Evolutionary conservation across 2,797 vertebrate species (phyloP), one percentile per base, ranked within the genome.

Genomic region (Cossypha caffra): DNA sequence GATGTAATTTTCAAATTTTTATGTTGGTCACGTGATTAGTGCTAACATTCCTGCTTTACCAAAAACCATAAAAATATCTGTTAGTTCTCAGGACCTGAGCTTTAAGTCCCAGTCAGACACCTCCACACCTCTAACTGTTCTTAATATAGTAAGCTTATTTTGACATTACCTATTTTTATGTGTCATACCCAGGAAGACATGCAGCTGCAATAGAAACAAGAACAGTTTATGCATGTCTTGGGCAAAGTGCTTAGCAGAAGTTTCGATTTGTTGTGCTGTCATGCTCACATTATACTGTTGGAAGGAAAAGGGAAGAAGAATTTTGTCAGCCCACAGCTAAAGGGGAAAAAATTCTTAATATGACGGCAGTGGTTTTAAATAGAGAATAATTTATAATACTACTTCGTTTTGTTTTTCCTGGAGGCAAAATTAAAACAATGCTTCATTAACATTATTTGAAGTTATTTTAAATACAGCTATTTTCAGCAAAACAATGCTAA

Each of bases 351-450:
- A 54, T 25, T 86, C 69, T 83, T 48, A 89, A 35, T 62, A 48
- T 7, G 47, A 54, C 10, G 21, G 47, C 89, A 93, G 45, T 51
- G 37, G 47, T 93, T 78, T 94, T 50, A 91, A 94, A 69, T 23
- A 29, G 48, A 84, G 58, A 86, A 73, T 73, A 91, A 51, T 64
- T 95, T 85, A 78, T 72, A 83, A 73, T 51, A 42, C 25, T 35
- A 33, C 68, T 90, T 80, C 4, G 6, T 35, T 81, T 58, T 59
- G 33, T 40, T 62, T 82, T 77, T 79, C 78, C 82, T 51, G 28
- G 16, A 93, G 85, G 91, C 87, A 94, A 90, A 81, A 88, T 88
- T 86, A 81, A 94, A 93, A 90, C 91, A 96, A 91, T 94, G 86
- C 73, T 88, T 93, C 76, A 76, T 95, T 90, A 92, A 73, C 66